Conservation (phyloP, 2,113 vertebrate genomes). For the Anguilla rostrata region DNA sequence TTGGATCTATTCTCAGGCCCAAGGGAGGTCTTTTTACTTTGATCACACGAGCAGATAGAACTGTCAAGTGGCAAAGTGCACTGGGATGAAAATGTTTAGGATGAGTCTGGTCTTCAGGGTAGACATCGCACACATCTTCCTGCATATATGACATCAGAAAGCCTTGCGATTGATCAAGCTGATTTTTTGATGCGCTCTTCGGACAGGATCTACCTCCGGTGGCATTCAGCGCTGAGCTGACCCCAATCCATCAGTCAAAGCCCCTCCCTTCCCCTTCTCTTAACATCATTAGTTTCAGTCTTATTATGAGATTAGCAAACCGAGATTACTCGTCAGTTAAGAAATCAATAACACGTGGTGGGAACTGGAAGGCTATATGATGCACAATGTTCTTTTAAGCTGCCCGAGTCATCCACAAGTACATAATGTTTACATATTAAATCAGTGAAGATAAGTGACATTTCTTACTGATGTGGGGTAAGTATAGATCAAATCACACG, state of each 20-base stretch:
- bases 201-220: neutral
- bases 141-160: neutral
- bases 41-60: neutral
- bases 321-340: neutral
- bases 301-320: slow-evolving; percentile 63
- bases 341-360: neutral
- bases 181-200: too few species aligned
- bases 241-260: slow-evolving; percentile 50
- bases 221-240: slow-evolving; percentile 28
- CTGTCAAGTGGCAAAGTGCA: neutral
- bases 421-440: neutral
- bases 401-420: neutral
- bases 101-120: neutral
- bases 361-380: neutral
- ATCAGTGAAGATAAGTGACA: neutral
- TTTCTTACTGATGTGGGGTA: neutral
- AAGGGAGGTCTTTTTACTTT: neutral
- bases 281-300: slow-evolving; percentile 59
- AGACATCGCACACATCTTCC: neutral
- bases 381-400: neutral
- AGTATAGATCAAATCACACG: neutral
- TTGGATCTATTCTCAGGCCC: neutral
- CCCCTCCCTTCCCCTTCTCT: slow-evolving; percentile 44
- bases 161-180: neutral
- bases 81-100: neutral